These are phyloP conservation scores for Chymomyza procnemis DNA, from an alignment of 2,888 invertebrate genomes.

Conservation along the genomic window DNA sequence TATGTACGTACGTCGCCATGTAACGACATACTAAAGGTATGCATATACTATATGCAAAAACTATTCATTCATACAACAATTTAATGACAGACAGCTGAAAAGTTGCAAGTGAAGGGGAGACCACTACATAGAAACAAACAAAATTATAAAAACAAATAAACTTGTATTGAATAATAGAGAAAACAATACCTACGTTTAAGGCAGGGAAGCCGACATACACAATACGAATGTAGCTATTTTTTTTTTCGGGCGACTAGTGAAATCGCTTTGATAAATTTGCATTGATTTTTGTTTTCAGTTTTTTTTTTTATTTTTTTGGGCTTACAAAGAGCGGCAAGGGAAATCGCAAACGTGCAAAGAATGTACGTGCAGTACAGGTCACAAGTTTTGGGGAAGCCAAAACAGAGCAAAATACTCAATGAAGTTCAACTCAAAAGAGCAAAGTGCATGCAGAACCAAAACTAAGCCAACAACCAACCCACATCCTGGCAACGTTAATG, in stretches of 20 bases:
- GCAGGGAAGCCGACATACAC: not conserved
- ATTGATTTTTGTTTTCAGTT: slow-evolving; percentile 35
- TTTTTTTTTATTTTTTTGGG: not conserved
- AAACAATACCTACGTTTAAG: slow-evolving; percentile 21
- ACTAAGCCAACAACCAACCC: not conserved
- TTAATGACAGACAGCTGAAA: slow-evolving; percentile 1
- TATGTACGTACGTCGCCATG: not conserved
- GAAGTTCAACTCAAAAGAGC: slow-evolving; percentile 10
- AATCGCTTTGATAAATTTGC: slow-evolving; percentile 45
- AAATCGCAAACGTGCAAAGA: slow-evolving; percentile 2
- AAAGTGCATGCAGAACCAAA: slow-evolving; percentile 15
- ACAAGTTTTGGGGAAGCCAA: not conserved
- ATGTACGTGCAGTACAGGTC: not conserved
- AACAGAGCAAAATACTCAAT: not conserved
- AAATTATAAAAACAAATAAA: slow-evolving; percentile 51
- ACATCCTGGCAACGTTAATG: not conserved
- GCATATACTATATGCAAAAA: not conserved
- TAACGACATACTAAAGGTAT: not conserved
- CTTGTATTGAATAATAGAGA: slow-evolving; percentile 31
- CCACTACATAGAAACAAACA: slow-evolving; percentile 12
- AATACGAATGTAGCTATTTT: slow-evolving; percentile 7
- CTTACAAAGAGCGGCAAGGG: slow-evolving; percentile 10
- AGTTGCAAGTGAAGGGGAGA: not conserved
- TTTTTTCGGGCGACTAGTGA: slow-evolving; percentile 32
- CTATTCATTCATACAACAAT: slow-evolving; percentile 8